These are phyloP conservation scores for Artibeus jamaicensis DNA, from an alignment of 2,797 vertebrate species.

Conservation along the genomic window DNA sequence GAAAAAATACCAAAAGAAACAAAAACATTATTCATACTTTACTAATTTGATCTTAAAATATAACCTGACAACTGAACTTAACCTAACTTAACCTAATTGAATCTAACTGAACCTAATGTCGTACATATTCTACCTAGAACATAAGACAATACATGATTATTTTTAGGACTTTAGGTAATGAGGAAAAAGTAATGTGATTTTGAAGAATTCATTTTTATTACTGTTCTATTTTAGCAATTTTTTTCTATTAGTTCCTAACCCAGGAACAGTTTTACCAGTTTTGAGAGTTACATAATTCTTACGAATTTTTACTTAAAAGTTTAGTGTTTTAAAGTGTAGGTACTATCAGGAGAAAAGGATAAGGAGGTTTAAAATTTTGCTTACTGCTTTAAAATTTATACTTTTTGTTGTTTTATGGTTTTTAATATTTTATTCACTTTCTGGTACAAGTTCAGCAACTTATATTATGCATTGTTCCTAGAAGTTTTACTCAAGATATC, in stretches of 20 bases:
- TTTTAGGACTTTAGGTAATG: constrained; percentile 47
- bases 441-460: constrained; percentile 23
- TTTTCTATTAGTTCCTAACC: constrained; percentile 16
- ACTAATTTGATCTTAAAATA: constrained; percentile 46
- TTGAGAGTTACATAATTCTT: constrained; percentile 25
- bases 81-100: constrained; percentile 40
- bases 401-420: background rate
- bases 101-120: constrained; percentile 39
- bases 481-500: constrained; percentile 15
- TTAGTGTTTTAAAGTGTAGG: constrained; percentile 25
- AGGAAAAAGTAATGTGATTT: background rate
- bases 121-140: constrained; percentile 33
- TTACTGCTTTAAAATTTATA: constrained; percentile 29
- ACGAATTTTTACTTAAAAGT: constrained; percentile 1
- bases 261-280: background rate
- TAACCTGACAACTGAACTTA: constrained; percentile 57
- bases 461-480: background rate
- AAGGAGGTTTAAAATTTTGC: constrained; percentile 9
- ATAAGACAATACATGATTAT: constrained; percentile 35
- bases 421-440: background rate
- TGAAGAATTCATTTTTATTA: constrained; percentile 53
- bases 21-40: constrained; percentile 43
- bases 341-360: constrained; percentile 10
- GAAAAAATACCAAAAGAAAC: constrained; percentile 35
- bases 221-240: constrained; percentile 38